Evolutionary conservation across 2,797 vertebrate species (phyloP).

Genomic region (Microchirus variegatus): DNA sequence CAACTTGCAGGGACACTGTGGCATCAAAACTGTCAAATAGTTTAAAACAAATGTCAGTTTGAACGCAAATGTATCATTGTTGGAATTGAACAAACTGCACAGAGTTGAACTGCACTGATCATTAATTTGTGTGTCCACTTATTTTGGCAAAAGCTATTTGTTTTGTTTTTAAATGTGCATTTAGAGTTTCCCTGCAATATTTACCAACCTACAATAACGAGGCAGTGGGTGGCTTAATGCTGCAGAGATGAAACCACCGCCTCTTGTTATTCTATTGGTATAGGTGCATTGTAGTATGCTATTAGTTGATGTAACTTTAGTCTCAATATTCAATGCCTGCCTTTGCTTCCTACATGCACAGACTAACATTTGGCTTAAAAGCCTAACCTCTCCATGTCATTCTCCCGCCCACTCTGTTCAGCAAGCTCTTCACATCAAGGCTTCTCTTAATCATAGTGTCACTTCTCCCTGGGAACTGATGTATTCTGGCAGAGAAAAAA

Average conservation of each 20-base stretch:
- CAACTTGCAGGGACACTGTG: too few relatives aligned
- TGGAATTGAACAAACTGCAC: too few relatives aligned
- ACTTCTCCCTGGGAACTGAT: constrained; percentile 46
- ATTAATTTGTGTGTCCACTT: too few relatives aligned
- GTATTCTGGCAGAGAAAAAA: constrained; percentile 18
- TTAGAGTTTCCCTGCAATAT: constrained; percentile 6
- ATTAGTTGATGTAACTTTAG: not conserved
- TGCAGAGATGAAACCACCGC: not conserved
- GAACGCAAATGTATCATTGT: too few relatives aligned
- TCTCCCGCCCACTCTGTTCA: constrained; percentile 34
- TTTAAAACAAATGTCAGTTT: too few relatives aligned
- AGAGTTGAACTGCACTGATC: too few relatives aligned
- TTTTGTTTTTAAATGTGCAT: too few relatives aligned
- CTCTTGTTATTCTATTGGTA: constrained; percentile 1
- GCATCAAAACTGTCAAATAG: too few relatives aligned
- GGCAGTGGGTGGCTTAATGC: constrained; percentile 12
- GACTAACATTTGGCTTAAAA: constrained; percentile 22
- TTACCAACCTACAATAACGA: constrained; percentile 21
- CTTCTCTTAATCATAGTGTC: constrained; percentile 57
- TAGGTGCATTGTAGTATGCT: constrained; percentile 11
- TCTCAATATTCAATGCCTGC: constrained; percentile 4
- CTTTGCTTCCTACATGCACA: constrained; percentile 11
- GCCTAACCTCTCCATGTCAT: constrained; percentile 26
- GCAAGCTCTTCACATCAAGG: constrained; percentile 50
- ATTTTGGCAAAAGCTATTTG: too few relatives aligned